phyloP scores from a whole-genome alignment of 2,888 invertebrate genomes.

The Oxyteleia sp. region DNA sequence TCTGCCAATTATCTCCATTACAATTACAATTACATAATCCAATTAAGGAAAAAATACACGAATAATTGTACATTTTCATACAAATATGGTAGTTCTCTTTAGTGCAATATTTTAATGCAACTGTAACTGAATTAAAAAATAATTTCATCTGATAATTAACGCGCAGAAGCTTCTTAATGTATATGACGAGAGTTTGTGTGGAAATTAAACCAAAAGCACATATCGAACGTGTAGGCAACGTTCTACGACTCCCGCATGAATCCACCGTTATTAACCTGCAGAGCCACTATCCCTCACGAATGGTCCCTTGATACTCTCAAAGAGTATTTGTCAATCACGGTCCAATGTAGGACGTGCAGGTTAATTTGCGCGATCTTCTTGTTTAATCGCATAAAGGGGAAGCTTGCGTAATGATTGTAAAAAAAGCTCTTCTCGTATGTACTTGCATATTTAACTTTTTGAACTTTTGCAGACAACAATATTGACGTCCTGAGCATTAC shows the following conservation, averaged over 20 bases:
- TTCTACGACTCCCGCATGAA: conserved; percentile 54
- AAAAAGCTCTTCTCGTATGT: too few relatives aligned
- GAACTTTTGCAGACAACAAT: too few relatives aligned
- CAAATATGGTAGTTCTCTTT: too few relatives aligned
- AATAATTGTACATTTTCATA: too few relatives aligned
- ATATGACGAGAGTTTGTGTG: conserved; percentile 1
- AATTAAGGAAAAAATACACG: too few relatives aligned
- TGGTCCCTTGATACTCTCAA: conserved; percentile 61
- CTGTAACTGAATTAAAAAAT: too few relatives aligned
- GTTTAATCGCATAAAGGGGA: not conserved
- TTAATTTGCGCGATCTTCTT: conserved; percentile 21
- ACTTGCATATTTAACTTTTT: too few relatives aligned
- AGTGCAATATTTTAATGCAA: too few relatives aligned
- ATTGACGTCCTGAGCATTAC: too few relatives aligned
- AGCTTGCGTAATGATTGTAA: conserved; percentile 2
- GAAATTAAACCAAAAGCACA: conserved; percentile 31
- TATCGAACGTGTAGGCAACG: conserved; percentile 15
- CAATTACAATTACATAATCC: too few relatives aligned
- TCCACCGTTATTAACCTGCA: conserved; percentile 56
- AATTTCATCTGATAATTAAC: not conserved
- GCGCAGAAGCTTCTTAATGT: conserved; percentile 4
- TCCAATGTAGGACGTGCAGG: conserved; percentile 26
- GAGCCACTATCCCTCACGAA: conserved; percentile 62
- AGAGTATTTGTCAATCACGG: conserved; percentile 64
- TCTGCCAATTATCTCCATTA: too few relatives aligned